Base-by-base conservation (phyloP, 2,797 vertebrate genomes). In the Enteromius afrohamiltoni region DNA sequence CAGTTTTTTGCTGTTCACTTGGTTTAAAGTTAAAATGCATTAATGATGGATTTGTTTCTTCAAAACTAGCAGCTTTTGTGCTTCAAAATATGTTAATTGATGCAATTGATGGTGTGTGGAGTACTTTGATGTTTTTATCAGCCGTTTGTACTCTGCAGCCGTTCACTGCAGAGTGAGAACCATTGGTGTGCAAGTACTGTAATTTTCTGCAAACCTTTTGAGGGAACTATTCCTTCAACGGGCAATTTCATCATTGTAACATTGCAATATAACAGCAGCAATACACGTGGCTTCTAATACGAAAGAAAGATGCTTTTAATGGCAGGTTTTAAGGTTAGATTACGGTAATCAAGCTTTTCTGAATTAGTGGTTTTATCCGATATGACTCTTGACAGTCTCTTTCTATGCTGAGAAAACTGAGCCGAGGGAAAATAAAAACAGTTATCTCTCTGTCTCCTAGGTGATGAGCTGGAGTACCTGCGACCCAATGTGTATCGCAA, bases 401-500 rank as follows among this genome's bases (percentile, higher is more conserved):
- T 42, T n/a, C 14, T 13, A 4, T 65, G 14, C 68, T 16, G 29
- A 51, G 23, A 77, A 77, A 26, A 45, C 6, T 1, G 45, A 64
- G 60, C 2, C 47, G 26, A 80, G 37, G 10, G 29, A 70, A 58
- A 23, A 31, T 31, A 64, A 42, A 69, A 55, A 64, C n/a, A 70
- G 51, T 85, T 42, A 34, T 81, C 26, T 51, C 26, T 82, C 68
- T 90, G 86, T 85, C 64, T 77, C 6, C 37, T 90, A 93, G 98
- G 97, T 51, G 97, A 99, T 0, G 98, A 99, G 93, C 89, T 99
- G 93, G 98, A 99, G 88, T 96, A 96, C 90, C 96, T 99, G 17
- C 95, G 97, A 14, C 98, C 98, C 77, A 96, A 95, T 0, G 92
- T 99, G 16, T 99, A 99, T 92, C 95, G 96, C 0, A 98, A 99